These are phyloP conservation scores for Meta bourneti DNA, from an alignment of 2,888 invertebrate species.

Conservation along the genomic window DNA sequence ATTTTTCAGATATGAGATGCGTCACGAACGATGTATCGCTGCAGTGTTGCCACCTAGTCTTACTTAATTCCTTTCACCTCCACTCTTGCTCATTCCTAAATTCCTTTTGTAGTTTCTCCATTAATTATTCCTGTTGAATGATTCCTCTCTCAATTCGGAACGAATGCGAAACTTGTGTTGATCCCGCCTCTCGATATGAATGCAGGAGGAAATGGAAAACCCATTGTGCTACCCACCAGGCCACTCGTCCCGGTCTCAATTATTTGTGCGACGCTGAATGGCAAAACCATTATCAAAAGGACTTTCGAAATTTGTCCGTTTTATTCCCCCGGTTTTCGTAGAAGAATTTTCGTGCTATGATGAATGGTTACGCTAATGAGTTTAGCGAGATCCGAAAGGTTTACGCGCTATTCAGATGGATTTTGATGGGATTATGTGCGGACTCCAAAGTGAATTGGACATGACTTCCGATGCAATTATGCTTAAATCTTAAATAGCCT, in stretches of 20 bases:
- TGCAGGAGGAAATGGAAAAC: conserved; percentile 44
- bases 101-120: conserved; percentile 34
- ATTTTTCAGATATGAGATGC: background rate
- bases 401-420: background rate
- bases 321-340: background rate
- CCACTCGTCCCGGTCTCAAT: conserved; percentile 11
- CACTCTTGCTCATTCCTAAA: conserved; percentile 11
- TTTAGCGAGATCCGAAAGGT: conserved; percentile 23
- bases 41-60: background rate
- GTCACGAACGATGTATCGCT: background rate
- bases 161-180: conserved; percentile 2
- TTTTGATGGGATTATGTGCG: background rate
- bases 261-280: conserved; percentile 27
- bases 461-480: background rate
- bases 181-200: conserved; percentile 14
- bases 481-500: background rate
- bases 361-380: conserved; percentile 22
- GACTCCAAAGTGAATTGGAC: background rate
- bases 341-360: conserved; percentile 17
- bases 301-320: conserved; percentile 19
- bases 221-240: conserved; percentile 38
- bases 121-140: conserved; percentile 33
- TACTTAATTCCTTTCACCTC: conserved; percentile 35
- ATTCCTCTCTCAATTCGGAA: conserved; percentile 2
- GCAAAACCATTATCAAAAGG: conserved; percentile 27